Evolutionary conservation across 2,888 invertebrate genomes (phyloP).

Genomic region (Cephus spinipes): DNA sequence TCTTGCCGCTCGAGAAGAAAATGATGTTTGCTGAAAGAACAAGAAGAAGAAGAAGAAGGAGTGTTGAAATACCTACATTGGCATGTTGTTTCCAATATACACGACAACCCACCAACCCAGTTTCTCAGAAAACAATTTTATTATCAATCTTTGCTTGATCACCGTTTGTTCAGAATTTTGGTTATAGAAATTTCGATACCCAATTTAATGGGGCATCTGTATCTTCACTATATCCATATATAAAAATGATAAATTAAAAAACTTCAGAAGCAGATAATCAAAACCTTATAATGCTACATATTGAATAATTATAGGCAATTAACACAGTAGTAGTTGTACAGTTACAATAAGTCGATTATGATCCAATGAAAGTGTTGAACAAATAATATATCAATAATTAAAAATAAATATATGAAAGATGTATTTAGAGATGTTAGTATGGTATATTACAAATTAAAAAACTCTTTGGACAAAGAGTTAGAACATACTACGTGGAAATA

Average conservation of each 20-base stretch:
- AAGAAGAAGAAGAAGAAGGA: slow-evolving; percentile 13
- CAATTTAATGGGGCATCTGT: background rate
- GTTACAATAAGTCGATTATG: no score
- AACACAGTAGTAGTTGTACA: no score
- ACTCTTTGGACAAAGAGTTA: background rate
- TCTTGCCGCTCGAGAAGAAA: background rate
- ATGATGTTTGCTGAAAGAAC: background rate
- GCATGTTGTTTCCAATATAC: background rate
- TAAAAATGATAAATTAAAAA: no score
- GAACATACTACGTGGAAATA: background rate
- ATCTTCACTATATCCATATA: background rate
- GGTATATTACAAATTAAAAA: no score
- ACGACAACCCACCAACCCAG: background rate
- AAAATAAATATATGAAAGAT: no score
- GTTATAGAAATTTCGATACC: background rate
- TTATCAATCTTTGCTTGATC: background rate
- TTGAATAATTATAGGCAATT: no score
- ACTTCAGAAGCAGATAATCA: no score
- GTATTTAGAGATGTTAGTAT: no score
- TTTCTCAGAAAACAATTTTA: background rate
- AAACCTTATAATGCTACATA: no score
- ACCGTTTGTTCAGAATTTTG: background rate
- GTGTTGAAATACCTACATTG: slow-evolving; percentile 31
- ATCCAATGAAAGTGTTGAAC: no score
- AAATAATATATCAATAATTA: no score